phyloP scores from a whole-genome alignment of 2,797 vertebrate species.

The Anableps anableps region DNA sequence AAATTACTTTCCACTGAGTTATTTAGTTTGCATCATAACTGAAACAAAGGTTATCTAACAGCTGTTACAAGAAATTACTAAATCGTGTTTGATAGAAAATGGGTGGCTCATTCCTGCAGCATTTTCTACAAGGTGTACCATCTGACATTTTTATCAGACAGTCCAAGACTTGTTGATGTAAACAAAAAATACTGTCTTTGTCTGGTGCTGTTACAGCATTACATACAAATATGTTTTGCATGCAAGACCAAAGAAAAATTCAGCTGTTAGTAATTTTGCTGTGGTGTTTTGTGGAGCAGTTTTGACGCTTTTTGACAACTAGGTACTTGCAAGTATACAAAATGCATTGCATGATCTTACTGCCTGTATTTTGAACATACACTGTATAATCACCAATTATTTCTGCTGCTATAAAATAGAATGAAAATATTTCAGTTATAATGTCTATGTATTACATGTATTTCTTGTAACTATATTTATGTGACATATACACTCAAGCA shows the following conservation, averaged over 20 bases:
- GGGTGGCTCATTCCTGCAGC: neutral
- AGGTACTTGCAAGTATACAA: neutral
- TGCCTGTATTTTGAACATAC: neutral
- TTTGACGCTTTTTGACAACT: neutral
- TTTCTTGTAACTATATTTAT: neutral
- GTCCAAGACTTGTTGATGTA: neutral
- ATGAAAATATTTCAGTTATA: neutral
- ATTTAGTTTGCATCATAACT: constrained; percentile 9
- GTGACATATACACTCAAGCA: neutral
- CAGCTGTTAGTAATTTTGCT: neutral
- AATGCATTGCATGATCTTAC: neutral
- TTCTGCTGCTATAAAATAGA: neutral
- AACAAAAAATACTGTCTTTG: neutral
- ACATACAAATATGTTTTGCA: neutral
- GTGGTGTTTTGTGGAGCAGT: neutral
- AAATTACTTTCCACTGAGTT: constrained; percentile 20
- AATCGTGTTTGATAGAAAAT: constrained; percentile 17
- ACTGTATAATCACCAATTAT: neutral
- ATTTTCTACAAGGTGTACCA: constrained; percentile 5
- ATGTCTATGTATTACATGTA: neutral
- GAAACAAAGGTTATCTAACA: constrained; percentile 12
- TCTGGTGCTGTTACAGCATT: neutral
- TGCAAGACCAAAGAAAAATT: neutral
- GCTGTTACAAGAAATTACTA: constrained; percentile 7
- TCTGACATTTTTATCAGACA: constrained; percentile 3